Percentiles rank a stretch among this genome's conserved stretches.
Conservation (phyloP, 2,888 invertebrate species). For the Luperina testacea region DNA sequence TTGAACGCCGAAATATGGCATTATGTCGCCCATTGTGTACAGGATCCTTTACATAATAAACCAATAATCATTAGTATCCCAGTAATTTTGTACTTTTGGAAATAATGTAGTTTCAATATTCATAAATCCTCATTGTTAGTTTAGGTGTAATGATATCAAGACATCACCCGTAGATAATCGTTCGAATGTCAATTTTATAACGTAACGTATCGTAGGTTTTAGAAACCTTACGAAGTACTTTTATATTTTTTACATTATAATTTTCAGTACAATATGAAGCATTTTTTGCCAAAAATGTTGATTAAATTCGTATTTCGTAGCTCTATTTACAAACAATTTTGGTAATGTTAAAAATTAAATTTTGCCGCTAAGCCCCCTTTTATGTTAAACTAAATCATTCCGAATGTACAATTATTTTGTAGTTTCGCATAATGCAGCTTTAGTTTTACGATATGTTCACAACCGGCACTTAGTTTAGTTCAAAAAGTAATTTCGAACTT, state of each 20-base stretch:
- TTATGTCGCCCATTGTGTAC: slow-evolving; percentile 30
- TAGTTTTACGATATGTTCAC: slow-evolving; percentile 35
- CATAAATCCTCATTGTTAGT: slow-evolving; percentile 15
- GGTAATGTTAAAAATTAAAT: neutral
- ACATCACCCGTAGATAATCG: slow-evolving; percentile 5
- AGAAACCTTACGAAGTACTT: slow-evolving; percentile 30
- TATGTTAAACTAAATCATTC: slow-evolving; percentile 58
- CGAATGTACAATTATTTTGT: slow-evolving; percentile 56
- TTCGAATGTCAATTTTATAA: slow-evolving; percentile 46
- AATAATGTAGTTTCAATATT: slow-evolving; percentile 43
- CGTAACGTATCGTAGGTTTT: slow-evolving; percentile 28
- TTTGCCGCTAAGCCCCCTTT: slow-evolving; percentile 25
- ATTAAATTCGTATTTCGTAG: neutral
- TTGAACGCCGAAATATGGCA: too few relatives aligned
- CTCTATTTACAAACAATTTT: neutral
- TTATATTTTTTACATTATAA: neutral
- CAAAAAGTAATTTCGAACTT: neutral
- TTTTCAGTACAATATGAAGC: slow-evolving; percentile 9
- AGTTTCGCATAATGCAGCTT: slow-evolving; percentile 39
- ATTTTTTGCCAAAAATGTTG: neutral
- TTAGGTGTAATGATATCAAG: slow-evolving; percentile 14
- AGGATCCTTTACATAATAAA: slow-evolving; percentile 18
- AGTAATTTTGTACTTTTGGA: slow-evolving; percentile 57
- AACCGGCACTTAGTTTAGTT: neutral
- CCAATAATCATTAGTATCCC: slow-evolving; percentile 26